Conservation (phyloP, 2,113 vertebrate genomes). For the Cochlearius cochlearius region DNA sequence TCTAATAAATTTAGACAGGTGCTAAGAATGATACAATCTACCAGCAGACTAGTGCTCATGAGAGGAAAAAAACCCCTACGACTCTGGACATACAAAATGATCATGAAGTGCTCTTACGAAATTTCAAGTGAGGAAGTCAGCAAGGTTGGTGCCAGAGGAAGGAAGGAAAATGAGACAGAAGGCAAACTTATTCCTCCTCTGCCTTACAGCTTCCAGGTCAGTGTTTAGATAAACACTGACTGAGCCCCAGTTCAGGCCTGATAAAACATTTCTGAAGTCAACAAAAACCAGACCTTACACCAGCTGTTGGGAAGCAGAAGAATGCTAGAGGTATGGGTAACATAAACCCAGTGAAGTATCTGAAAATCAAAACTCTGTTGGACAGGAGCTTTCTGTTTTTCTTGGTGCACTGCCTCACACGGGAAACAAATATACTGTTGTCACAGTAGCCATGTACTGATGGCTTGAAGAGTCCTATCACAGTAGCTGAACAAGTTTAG, state of each 20-base stretch:
- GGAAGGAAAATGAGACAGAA: not conserved
- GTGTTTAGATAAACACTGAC: not conserved
- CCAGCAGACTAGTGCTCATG: not conserved
- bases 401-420: not conserved
- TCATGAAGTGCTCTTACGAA: not conserved
- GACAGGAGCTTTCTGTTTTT: not conserved
- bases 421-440: not conserved
- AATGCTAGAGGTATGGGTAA: not conserved
- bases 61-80: accelerated
- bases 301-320: not conserved
- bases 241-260: not conserved
- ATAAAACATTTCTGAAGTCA: not conserved
- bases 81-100: not conserved
- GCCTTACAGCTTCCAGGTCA: not conserved
- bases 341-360: not conserved
- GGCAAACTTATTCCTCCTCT: not conserved
- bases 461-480: not conserved
- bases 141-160: not conserved
- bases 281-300: not conserved
- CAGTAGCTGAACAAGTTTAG: not conserved
- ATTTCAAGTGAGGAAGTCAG: not conserved
- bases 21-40: slow-evolving; percentile 10
- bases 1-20: slow-evolving; percentile 16
- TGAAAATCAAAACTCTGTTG: not conserved
- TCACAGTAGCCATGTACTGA: not conserved